A percentile compares a stretch with the other conserved stretches of the same genome.
These are phyloP conservation scores for Artibeus jamaicensis DNA, from an alignment of 2,797 vertebrate species.

Conservation along the genomic window DNA sequence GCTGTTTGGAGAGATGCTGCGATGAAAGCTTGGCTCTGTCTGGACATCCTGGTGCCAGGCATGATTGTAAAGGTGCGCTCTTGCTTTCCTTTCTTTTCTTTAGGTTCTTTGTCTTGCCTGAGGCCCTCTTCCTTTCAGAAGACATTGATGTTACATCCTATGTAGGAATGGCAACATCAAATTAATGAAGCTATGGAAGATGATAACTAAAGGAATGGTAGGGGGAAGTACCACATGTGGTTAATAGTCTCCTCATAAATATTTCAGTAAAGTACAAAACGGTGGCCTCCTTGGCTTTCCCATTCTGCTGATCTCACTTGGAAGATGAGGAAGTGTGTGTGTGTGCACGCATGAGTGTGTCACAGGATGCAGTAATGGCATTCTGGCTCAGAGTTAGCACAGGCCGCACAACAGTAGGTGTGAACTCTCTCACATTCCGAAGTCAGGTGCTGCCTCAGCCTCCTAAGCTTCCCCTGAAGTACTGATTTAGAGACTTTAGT, in stretches of 20 bases:
- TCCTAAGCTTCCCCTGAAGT: background rate
- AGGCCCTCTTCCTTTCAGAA: background rate
- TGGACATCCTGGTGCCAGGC: background rate
- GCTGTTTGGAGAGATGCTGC: background rate
- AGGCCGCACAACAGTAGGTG: background rate
- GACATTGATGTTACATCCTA: background rate
- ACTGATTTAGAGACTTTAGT: background rate
- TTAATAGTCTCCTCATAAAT: slow-evolving; percentile 58
- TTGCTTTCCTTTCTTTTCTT: background rate
- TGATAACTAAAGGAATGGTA: background rate
- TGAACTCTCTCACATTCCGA: background rate
- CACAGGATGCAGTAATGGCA: background rate
- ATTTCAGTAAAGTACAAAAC: slow-evolving; percentile 45
- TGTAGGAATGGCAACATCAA: background rate
- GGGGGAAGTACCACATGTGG: background rate
- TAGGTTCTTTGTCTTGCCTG: background rate
- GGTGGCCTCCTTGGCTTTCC: background rate
- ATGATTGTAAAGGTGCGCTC: background rate
- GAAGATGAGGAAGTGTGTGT: slow-evolving; percentile 24
- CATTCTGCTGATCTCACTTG: background rate
- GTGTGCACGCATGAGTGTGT: background rate
- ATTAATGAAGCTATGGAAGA: slow-evolving; percentile 28
- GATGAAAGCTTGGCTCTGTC: background rate
- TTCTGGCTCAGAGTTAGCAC: background rate
- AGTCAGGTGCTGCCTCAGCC: background rate